Conservation (phyloP, 1,140 invertebrate species). For the Drosophila bocki region DNA sequence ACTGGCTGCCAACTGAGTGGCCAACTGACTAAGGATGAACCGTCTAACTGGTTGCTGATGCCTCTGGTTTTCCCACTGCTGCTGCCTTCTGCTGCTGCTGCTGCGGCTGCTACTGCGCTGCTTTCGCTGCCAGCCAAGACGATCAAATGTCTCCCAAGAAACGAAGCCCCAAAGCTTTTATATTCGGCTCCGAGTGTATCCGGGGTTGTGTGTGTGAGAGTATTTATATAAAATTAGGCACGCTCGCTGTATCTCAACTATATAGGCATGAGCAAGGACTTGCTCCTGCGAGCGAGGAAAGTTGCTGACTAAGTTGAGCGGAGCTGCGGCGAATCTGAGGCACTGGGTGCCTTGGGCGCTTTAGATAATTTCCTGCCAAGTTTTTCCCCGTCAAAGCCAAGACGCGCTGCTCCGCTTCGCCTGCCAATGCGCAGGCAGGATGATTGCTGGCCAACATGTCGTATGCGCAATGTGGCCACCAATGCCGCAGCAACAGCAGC, state of each 20-base stretch:
- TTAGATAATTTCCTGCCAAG: conserved; percentile 80
- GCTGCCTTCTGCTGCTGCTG: conserved; percentile 29
- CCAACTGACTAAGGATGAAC: conserved; percentile 57
- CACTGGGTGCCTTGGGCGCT: conserved; percentile 46
- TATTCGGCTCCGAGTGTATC: conserved; percentile 62
- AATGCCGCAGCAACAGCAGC: conserved; percentile 72
- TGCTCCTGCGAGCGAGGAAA: conserved; percentile 13
- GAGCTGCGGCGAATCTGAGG: conserved; percentile 75
- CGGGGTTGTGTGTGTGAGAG: conserved; percentile 37
- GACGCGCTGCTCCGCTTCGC: conserved; percentile 36
- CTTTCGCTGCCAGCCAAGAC: conserved; percentile 77
- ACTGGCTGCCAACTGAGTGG: conserved; percentile 55
- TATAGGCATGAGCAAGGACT: conserved; percentile 61
- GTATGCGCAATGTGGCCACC: conserved; percentile 70
- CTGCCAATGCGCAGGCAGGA: conserved; percentile 69
- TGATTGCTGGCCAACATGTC: conserved; percentile 63
- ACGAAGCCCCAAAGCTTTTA: conserved; percentile 78
- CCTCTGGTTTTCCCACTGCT: conserved; percentile 18
- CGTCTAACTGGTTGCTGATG: conserved; percentile 47
- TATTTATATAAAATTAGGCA: conserved; percentile 71
- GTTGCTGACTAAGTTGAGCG: conserved; percentile 75
- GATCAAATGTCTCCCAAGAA: conserved; percentile 84
- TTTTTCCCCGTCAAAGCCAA: conserved; percentile 70
- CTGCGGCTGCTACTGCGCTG: conserved; percentile 52
- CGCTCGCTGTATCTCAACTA: conserved; percentile 56